phyloP scores from a whole-genome alignment of 2,113 vertebrate species.

The Glaucidium brasilianum region DNA sequence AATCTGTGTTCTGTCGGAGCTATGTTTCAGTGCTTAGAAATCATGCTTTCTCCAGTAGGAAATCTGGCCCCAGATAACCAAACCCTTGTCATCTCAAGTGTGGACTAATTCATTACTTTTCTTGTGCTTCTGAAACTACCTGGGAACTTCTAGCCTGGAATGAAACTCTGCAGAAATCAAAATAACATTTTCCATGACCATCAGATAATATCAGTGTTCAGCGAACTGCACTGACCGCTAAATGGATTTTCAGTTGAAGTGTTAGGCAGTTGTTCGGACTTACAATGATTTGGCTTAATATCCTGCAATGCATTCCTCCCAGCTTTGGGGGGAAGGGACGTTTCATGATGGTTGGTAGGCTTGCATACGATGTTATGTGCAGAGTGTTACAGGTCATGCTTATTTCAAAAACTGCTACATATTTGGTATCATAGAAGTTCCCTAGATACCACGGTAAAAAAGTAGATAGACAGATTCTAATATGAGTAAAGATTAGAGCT shows the following conservation, averaged over 20 bases:
- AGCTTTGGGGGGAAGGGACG: not conserved
- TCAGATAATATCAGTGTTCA: not conserved
- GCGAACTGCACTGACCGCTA: not conserved
- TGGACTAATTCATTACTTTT: not conserved
- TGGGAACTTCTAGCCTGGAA: not conserved
- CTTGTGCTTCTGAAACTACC: not conserved
- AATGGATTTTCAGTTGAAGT: conserved; percentile 19
- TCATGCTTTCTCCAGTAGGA: not conserved
- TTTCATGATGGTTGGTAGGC: not conserved
- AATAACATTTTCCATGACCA: not conserved
- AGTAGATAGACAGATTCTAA: not conserved
- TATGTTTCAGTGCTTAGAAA: not conserved
- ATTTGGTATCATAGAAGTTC: not conserved
- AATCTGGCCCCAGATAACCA: not conserved
- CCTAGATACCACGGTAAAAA: not conserved
- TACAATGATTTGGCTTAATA: not conserved
- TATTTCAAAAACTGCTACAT: not conserved
- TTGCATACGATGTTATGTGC: not conserved
- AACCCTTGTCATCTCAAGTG: not conserved
- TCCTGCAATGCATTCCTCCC: not conserved
- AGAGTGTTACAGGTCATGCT: not conserved
- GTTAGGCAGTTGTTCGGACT: not conserved
- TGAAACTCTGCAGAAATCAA: not conserved
- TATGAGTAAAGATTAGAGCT: not conserved
- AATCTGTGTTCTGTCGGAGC: not conserved